phyloP scores from a whole-genome alignment of 2,888 invertebrate genomes.

The Orgyia antiqua region DNA sequence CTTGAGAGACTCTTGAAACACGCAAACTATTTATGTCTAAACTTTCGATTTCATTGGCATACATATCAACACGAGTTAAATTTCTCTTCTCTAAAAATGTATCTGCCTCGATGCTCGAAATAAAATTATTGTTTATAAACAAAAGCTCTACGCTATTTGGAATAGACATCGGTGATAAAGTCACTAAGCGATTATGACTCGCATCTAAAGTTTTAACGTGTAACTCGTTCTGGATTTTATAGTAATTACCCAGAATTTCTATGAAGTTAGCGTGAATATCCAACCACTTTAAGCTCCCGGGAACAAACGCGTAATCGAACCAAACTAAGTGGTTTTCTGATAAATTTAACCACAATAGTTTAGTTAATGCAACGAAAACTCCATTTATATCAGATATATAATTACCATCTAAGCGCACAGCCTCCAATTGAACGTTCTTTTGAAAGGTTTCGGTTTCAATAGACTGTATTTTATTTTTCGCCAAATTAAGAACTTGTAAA shows the following conservation, averaged over 20 bases:
- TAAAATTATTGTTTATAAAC: conserved; percentile 93
- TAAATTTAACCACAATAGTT: conserved; percentile 90
- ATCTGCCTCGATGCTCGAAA: conserved; percentile 87
- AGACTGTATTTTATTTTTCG: conserved; percentile 91
- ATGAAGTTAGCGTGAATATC: conserved; percentile 94
- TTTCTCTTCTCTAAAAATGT: conserved; percentile 91
- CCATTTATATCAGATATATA: conserved; percentile 93
- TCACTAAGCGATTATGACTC: conserved; percentile 91
- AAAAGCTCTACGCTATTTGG: conserved; percentile 92
- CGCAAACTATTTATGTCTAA: conserved; percentile 89
- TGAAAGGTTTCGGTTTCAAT: conserved; percentile 92
- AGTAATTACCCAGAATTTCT: conserved; percentile 91
- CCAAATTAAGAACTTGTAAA: conserved; percentile 91
- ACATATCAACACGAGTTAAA: conserved; percentile 92
- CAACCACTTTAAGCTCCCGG: conserved; percentile 91
- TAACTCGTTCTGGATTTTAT: conserved; percentile 88
- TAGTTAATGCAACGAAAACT: conserved; percentile 89
- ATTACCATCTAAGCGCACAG: conserved; percentile 92
- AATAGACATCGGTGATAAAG: conserved; percentile 87
- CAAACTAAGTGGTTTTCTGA: conserved; percentile 94
- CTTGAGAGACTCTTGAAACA: conserved; percentile 82
- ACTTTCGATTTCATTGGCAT: conserved; percentile 90
- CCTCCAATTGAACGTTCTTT: conserved; percentile 88
- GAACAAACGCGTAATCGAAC: conserved; percentile 96
- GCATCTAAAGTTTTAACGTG: conserved; percentile 91